Percentiles rank a stretch among this genome's conserved stretches.
Evolutionary conservation across 2,113 vertebrate species (phyloP).

Genomic region (Athene noctua): DNA sequence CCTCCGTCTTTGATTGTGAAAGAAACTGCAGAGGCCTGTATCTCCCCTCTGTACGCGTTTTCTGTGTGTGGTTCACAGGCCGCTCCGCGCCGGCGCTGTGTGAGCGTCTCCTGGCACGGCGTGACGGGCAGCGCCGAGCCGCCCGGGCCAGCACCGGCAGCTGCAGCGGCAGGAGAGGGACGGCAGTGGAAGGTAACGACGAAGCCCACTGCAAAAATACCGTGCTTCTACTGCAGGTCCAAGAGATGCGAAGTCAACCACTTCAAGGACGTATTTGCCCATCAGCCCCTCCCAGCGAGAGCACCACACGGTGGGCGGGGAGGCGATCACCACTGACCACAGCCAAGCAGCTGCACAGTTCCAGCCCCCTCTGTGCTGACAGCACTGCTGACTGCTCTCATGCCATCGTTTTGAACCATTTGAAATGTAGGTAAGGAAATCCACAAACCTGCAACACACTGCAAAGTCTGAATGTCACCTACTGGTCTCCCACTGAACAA

Average conservation of each 20-base stretch:
- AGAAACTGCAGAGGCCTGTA: background rate
- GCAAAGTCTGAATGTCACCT: background rate
- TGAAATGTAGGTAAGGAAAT: background rate
- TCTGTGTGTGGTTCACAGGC: background rate
- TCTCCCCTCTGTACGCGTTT: background rate
- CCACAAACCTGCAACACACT: background rate
- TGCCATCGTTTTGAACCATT: background rate
- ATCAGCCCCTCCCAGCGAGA: background rate
- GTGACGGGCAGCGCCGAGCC: rapidly evolving
- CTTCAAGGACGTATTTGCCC: background rate
- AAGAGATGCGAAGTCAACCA: background rate
- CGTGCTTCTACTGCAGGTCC: background rate
- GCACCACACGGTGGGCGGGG: background rate
- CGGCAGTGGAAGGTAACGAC: background rate
- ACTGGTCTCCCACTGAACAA: background rate
- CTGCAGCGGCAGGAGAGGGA: background rate
- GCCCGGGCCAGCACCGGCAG: background rate
- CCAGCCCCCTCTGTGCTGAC: background rate
- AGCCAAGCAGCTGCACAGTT: background rate
- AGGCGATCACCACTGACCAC: no score
- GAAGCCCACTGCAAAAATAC: background rate
- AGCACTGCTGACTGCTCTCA: background rate
- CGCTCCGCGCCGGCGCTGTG: rapidly evolving
- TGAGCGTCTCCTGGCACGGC: background rate
- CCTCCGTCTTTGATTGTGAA: background rate